These are phyloP conservation scores for Umimayanthus kanabou DNA, from an alignment of 92 coral and sea anemone species.

Conservation along the genomic window DNA sequence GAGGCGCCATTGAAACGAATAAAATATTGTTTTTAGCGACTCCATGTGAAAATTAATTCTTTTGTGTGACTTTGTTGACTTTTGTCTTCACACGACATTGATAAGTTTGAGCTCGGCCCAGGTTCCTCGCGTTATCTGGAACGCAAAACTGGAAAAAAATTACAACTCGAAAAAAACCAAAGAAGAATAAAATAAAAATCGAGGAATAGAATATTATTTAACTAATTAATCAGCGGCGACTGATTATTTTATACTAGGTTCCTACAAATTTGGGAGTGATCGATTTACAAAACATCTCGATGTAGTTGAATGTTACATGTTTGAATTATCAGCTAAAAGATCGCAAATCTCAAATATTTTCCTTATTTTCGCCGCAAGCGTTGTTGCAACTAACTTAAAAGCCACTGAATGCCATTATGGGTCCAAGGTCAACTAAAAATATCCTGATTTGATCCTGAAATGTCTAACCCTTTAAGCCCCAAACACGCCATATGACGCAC, in stretches of 20 bases:
- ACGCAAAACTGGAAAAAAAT: neutral
- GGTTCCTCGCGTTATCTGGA: neutral
- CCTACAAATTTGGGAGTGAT: neutral
- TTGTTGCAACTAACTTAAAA: too few relatives aligned
- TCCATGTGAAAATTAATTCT: conserved; percentile 18
- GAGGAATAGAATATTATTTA: too few relatives aligned
- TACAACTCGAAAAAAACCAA: neutral
- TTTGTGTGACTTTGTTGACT: conserved; percentile 18
- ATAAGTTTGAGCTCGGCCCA: neutral
- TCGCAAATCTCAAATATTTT: neutral
- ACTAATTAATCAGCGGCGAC: neutral
- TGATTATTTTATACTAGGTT: too few relatives aligned
- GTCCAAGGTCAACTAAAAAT: too few relatives aligned
- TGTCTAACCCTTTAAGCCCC: too few relatives aligned
- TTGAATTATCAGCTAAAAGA: too few relatives aligned
- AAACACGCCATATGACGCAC: too few relatives aligned
- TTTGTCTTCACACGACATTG: conserved; percentile 1
- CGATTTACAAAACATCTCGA: neutral
- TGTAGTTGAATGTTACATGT: neutral
- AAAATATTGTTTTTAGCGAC: conserved; percentile 3
- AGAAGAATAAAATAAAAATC: neutral
- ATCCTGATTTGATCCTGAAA: too few relatives aligned
- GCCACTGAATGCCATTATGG: too few relatives aligned
- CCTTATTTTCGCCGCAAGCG: neutral
- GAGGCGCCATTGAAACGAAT: neutral